These are phyloP conservation scores for Stomatorhinus walkeri DNA, from an alignment of 2,797 vertebrate species.

Conservation along the genomic window DNA sequence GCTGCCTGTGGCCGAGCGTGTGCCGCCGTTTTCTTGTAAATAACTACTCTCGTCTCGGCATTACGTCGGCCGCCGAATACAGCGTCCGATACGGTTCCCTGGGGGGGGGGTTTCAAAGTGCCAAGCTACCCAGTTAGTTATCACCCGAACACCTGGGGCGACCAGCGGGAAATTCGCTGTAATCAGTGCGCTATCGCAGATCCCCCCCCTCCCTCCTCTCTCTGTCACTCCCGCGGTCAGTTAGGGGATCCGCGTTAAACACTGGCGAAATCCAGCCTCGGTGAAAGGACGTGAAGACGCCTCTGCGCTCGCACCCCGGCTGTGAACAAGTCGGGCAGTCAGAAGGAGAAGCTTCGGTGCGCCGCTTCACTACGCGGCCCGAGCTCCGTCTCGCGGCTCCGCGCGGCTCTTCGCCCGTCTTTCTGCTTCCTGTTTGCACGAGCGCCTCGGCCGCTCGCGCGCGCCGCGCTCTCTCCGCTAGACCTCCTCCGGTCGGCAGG, in stretches of 20 bases:
- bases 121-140: not conserved
- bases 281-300: constrained; percentile 10
- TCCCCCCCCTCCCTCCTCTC: constrained; percentile 13
- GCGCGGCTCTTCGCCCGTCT: not conserved
- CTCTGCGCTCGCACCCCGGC: not conserved
- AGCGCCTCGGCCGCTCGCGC: constrained; percentile 32
- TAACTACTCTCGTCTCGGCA: not conserved
- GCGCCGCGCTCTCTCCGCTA: constrained; percentile 11
- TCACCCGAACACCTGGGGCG: not conserved
- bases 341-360: not conserved
- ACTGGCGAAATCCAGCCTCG: constrained; percentile 31
- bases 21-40: not conserved
- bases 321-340: not conserved
- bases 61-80: not conserved
- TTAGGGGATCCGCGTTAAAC: constrained; percentile 29
- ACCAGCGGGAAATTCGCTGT: not conserved
- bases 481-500: constrained; percentile 8
- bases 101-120: not conserved
- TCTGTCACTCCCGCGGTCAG: not conserved
- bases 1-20: constrained; percentile 13
- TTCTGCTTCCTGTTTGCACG: constrained; percentile 53
- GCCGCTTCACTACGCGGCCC: not conserved
- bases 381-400: not conserved
- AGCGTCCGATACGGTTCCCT: not conserved
- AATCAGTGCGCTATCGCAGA: constrained; percentile 5